Evolutionary conservation across 2,888 invertebrate genomes (phyloP).

Genomic region (Stratiomys singularior): DNA sequence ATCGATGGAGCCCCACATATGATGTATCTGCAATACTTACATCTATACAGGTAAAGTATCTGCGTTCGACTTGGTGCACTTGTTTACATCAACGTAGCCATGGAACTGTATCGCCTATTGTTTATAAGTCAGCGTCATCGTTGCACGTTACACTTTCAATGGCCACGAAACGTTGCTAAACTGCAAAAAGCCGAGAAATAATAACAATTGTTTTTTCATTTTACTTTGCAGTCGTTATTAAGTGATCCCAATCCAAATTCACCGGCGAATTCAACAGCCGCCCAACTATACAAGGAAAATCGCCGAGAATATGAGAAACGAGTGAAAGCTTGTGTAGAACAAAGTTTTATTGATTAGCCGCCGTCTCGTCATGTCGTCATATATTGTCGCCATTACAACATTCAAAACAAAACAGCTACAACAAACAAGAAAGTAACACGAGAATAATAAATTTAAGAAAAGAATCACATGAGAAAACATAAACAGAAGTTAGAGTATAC

Average conservation of each 20-base stretch:
- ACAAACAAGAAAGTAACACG: conserved; percentile 18
- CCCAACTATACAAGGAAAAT: conserved; percentile 99
- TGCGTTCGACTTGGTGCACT: not conserved
- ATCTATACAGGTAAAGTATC: conserved; percentile 88
- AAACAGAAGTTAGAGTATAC: conserved; percentile 15
- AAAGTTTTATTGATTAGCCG: conserved; percentile 94
- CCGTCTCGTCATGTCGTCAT: conserved; percentile 42
- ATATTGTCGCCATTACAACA: conserved; percentile 38
- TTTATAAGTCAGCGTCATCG: too few species aligned
- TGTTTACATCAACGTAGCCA: not conserved
- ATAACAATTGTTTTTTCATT: conserved; percentile 11
- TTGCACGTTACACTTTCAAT: too few species aligned
- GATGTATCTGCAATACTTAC: conserved; percentile 99
- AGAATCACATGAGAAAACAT: conserved; percentile 18
- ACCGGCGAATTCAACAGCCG: conserved; percentile 99
- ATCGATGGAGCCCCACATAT: conserved; percentile 99
- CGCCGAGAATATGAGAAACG: conserved; percentile 99
- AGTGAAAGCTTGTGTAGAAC: conserved; percentile 99
- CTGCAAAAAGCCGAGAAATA: not conserved
- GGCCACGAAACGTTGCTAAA: not conserved
- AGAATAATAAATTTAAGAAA: conserved; percentile 38
- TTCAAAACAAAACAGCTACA: conserved; percentile 16
- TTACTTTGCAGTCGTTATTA: conserved; percentile 84
- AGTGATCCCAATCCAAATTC: conserved; percentile 99
- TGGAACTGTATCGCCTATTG: not conserved